These are phyloP conservation scores for Philopotamus ludificatus DNA, from an alignment of 1,140 invertebrate species.

Conservation along the genomic window DNA sequence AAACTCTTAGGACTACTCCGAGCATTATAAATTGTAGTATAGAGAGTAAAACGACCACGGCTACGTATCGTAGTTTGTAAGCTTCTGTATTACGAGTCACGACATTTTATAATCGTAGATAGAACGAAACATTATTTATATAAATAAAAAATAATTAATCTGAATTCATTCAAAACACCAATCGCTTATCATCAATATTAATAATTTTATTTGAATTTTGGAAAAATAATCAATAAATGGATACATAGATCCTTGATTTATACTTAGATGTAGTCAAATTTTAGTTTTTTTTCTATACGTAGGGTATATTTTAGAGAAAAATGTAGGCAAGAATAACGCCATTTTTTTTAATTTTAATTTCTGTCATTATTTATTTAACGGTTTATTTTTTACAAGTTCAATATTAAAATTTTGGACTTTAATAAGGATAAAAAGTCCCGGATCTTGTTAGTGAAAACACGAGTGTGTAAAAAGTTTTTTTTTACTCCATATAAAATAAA, in stretches of 20 bases:
- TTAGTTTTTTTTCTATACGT: too few relatives aligned
- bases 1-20: slow-evolving; percentile 27
- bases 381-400: too few relatives aligned
- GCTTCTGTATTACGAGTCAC: slow-evolving; percentile 30
- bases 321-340: too few relatives aligned
- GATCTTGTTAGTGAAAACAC: background rate
- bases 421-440: too few relatives aligned
- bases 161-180: background rate
- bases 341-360: too few relatives aligned
- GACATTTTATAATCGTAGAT: slow-evolving; percentile 1
- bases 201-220: background rate
- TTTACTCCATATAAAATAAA: too few relatives aligned
- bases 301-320: too few relatives aligned
- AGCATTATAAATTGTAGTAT: slow-evolving; percentile 28
- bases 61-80: slow-evolving; percentile 30
- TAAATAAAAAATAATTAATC: background rate
- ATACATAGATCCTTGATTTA: background rate
- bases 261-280: background rate
- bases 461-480: background rate
- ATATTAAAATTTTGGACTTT: too few relatives aligned
- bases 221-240: background rate
- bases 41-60: slow-evolving; percentile 30
- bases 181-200: background rate
- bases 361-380: too few relatives aligned
- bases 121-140: background rate